These are phyloP conservation scores for Philhelius pedissequus DNA, from an alignment of 2,888 invertebrate genomes.

Conservation along the genomic window DNA sequence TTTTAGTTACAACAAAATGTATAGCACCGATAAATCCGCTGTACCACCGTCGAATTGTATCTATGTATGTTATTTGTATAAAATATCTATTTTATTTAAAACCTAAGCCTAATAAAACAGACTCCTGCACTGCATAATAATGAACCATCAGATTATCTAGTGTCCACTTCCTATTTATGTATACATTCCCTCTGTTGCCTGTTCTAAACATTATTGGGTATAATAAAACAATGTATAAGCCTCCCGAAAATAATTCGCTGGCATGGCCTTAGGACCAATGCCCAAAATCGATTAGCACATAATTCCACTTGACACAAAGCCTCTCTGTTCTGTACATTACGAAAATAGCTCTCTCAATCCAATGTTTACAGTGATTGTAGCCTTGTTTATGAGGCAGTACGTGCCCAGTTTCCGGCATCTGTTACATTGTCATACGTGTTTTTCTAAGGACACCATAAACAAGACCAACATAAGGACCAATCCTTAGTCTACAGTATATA, in stretches of 20 bases:
- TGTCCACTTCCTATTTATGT: not conserved
- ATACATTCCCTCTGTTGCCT: not conserved
- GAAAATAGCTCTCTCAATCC: slow-evolving; percentile 35
- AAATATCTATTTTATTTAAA: too few relatives aligned
- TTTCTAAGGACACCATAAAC: slow-evolving; percentile 47
- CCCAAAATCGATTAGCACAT: slow-evolving; percentile 66
- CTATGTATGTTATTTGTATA: too few relatives aligned
- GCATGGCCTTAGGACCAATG: not conserved
- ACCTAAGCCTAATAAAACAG: not conserved
- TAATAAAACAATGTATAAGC: slow-evolving; percentile 36
- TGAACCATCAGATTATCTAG: not conserved
- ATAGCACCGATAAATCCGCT: too few relatives aligned
- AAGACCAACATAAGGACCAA: not conserved
- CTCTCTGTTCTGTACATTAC: slow-evolving; percentile 16
- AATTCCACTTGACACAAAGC: slow-evolving; percentile 65
- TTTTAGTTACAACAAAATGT: too few relatives aligned
- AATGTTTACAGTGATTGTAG: slow-evolving; percentile 25
- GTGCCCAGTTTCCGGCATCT: slow-evolving; percentile 55
- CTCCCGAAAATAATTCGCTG: not conserved
- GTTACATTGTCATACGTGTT: slow-evolving; percentile 62
- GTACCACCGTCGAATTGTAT: too few relatives aligned
- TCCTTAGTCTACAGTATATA: not conserved
- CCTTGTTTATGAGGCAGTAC: slow-evolving; percentile 61
- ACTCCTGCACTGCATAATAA: not conserved
- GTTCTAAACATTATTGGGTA: slow-evolving; percentile 46